Percentiles rank a stretch among this genome's conserved stretches.
These are phyloP conservation scores for Neosilurus mollespiculum DNA, from an alignment of 2,797 vertebrate genomes.

Conservation along the genomic window DNA sequence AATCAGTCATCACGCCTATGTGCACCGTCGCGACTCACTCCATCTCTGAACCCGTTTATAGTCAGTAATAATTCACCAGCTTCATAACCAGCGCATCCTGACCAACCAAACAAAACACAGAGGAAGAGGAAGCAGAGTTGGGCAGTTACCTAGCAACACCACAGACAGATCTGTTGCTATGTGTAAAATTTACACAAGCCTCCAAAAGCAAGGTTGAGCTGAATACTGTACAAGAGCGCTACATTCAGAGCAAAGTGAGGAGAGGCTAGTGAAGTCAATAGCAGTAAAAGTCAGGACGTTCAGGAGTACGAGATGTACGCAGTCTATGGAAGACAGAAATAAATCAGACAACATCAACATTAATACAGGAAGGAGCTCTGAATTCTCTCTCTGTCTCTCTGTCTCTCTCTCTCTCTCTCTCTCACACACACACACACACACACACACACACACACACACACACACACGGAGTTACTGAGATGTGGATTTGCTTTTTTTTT, in stretches of 20 bases:
- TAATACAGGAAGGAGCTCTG: background rate
- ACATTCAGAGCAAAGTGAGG: constrained; percentile 35
- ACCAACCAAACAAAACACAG: constrained; percentile 64
- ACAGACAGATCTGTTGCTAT: constrained; percentile 72
- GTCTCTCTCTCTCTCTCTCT: background rate
- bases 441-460: constrained; percentile 3
- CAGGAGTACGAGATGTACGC: constrained; percentile 7
- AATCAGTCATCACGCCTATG: constrained; percentile 11
- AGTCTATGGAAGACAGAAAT: constrained; percentile 16
- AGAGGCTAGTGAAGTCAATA: background rate
- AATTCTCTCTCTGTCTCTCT: too few relatives aligned
- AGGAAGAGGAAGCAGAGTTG: constrained; percentile 73
- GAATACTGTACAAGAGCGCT: constrained; percentile 38
- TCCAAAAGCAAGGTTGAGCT: constrained; percentile 44
- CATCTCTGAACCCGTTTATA: constrained; percentile 49
- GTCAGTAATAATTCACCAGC: constrained; percentile 26
- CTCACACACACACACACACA: constrained; percentile 1
- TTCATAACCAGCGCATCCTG: constrained; percentile 49
- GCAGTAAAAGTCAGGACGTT: constrained; percentile 28
- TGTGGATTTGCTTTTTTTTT: too few relatives aligned
- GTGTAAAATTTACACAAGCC: constrained; percentile 56
- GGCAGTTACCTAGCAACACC: constrained; percentile 89
- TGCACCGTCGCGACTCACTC: constrained; percentile 37
- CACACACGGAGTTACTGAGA: background rate
- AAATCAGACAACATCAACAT: background rate